phyloP scores from a whole-genome alignment of 2,113 vertebrate species.

The Protomyctophum bolini region DNA sequence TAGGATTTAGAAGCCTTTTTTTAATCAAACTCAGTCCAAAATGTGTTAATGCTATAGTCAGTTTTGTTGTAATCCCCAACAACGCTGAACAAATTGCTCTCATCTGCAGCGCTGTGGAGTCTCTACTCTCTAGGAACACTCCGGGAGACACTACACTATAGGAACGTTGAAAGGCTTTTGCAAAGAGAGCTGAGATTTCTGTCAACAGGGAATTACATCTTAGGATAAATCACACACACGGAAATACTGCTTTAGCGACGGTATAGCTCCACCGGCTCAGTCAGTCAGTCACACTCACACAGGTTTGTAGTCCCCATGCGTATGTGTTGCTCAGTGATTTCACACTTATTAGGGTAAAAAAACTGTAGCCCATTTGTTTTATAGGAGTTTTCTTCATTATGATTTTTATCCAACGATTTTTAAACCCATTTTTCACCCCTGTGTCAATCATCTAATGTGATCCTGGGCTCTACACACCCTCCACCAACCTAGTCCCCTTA shows the following conservation, averaged over 20 bases:
- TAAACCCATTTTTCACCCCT: no score
- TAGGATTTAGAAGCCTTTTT: no score
- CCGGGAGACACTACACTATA: constrained; percentile 42
- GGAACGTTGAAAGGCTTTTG: constrained; percentile 28
- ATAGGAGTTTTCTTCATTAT: no score
- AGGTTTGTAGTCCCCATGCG: constrained; percentile 31
- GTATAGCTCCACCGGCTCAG: neutral
- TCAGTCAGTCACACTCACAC: constrained; percentile 22
- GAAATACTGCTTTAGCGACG: constrained; percentile 18
- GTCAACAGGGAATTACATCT: constrained; percentile 6
- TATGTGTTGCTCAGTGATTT: neutral
- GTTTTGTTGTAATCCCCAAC: constrained; percentile 31
- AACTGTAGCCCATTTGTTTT: no score
- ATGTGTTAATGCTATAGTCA: constrained; percentile 5
- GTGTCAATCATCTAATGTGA: no score
- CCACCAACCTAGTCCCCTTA: no score
- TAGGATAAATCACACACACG: constrained; percentile 43
- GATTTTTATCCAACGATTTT: no score
- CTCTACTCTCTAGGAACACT: constrained; percentile 9
- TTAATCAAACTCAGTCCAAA: no score
- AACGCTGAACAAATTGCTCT: constrained; percentile 44
- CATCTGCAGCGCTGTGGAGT: constrained; percentile 27
- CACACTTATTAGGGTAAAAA: no score
- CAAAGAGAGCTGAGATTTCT: neutral
- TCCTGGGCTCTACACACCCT: no score